Base-by-base conservation (phyloP, 2,113 vertebrate species). In the Gavialis gangeticus region DNA sequence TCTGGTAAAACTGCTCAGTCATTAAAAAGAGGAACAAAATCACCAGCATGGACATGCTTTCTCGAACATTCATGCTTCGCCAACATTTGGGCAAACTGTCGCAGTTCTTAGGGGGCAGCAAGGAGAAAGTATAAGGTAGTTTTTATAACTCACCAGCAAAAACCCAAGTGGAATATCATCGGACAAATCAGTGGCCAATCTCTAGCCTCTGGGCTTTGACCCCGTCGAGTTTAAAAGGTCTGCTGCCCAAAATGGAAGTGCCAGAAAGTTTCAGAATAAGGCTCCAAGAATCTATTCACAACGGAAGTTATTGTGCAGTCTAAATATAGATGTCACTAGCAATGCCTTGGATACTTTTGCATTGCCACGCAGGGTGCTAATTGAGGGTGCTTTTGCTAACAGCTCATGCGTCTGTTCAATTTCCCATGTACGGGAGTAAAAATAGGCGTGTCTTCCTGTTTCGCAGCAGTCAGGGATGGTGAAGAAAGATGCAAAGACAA, bases 201-300 rank as follows among this genome's bases (percentile, higher is more conserved):
- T 83, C 67, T 37, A 86, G 91, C 27, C 60, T 75, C 11, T 10
- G 2, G 12, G 88, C 77, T 87, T 73, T 27, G 30, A 2, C 0
- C 11, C 34, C 84, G 67, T 84, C 92, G 81, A 87, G 92, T 92
- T 73, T 85, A 87, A 81, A 81, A 30, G 17, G 56, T 92, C 79
- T 59, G 54, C 58, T 2, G 3, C 69, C 91, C 37, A 59, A 85
- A 84, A 58, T 6, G 22, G 75, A 93, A 59, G 30, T 4, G 4
- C 14, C 34, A 69, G 30, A 11, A 69, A n/a, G 1, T 24, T 22
- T 73, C 69, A 73, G 46, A 79, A 64, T 46, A 93, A 55, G 85
- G 34, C 27, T 60, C 56, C 62, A 82, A 8, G 91, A 92, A 62
- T 22, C 55, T n/a, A 92, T 85, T 34, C 81, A n/a, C 64, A 83